phyloP scores from a whole-genome alignment of 2,113 vertebrate genomes.

The Crotalus horridus region DNA sequence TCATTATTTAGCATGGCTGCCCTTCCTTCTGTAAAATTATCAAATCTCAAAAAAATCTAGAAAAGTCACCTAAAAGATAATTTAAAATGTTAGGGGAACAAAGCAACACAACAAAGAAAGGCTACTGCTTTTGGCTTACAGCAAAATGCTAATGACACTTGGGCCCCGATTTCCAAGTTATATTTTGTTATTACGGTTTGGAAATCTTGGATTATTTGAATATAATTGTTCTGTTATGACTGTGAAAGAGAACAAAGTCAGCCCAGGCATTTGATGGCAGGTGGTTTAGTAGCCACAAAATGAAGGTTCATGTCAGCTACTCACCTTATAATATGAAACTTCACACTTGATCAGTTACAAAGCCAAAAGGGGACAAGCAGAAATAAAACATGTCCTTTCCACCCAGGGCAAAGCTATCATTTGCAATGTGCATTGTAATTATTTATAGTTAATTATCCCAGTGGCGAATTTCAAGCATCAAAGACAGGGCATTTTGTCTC shows the following conservation, averaged over 20 bases:
- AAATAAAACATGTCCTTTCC: conserved; percentile 65
- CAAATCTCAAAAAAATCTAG: neutral
- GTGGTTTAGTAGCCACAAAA: neutral
- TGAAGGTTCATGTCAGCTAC: conserved; percentile 26
- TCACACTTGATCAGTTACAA: conserved; percentile 54
- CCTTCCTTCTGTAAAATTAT: neutral
- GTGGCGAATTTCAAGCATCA: conserved; percentile 58
- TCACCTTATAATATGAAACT: conserved; percentile 52
- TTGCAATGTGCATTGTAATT: conserved; percentile 66
- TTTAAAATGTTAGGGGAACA: neutral
- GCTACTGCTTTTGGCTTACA: neutral
- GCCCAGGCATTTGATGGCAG: neutral
- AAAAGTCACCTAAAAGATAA: neutral
- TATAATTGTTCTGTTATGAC: neutral
- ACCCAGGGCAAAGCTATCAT: conserved; percentile 63
- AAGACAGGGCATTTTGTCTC: conserved; percentile 54
- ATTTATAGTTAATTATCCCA: conserved; percentile 71
- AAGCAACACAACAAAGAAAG: neutral
- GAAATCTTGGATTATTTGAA: neutral
- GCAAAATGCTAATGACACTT: neutral
- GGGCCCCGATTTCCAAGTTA: neutral
- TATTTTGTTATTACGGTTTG: neutral
- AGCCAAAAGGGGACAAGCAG: conserved; percentile 50
- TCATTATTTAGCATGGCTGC: neutral
- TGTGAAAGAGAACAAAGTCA: neutral